These are phyloP conservation scores for Orientallactaga bullata DNA, from an alignment of 2,113 vertebrate species.

Conservation along the genomic window DNA sequence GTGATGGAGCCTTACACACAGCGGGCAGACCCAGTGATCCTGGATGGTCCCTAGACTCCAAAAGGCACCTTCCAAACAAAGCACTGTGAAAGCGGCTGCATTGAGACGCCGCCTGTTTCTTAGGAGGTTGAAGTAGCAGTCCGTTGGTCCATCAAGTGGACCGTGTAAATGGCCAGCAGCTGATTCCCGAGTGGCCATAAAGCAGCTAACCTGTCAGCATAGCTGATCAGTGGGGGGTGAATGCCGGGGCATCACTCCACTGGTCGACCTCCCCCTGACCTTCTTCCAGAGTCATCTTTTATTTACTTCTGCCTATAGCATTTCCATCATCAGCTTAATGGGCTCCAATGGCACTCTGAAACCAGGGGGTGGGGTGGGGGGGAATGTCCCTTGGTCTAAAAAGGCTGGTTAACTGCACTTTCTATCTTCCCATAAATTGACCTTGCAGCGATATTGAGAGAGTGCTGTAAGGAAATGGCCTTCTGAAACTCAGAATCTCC, in stretches of 20 bases:
- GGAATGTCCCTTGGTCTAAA: neutral
- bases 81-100: neutral
- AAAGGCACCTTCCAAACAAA: neutral
- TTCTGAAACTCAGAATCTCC: neutral
- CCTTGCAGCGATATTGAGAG: slow-evolving; percentile 11
- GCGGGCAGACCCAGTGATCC: fast-evolving
- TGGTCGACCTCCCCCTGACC: neutral
- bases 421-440: slow-evolving; percentile 58
- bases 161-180: neutral
- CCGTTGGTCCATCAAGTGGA: neutral
- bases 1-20: neutral
- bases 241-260: neutral
- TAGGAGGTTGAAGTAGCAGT: neutral
- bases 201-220: fast-evolving
- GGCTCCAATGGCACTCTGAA: slow-evolving; percentile 19
- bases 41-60: fast-evolving
- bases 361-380: neutral
- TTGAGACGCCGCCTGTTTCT: neutral
- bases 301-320: neutral
- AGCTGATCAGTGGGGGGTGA: neutral
- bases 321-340: slow-evolving; percentile 32
- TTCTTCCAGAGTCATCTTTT: neutral
- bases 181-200: neutral
- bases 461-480: neutral
- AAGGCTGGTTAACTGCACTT: slow-evolving; percentile 1